Evolutionary conservation across 2,888 invertebrate genomes (phyloP).

Genomic region (Morpho deidamia): DNA sequence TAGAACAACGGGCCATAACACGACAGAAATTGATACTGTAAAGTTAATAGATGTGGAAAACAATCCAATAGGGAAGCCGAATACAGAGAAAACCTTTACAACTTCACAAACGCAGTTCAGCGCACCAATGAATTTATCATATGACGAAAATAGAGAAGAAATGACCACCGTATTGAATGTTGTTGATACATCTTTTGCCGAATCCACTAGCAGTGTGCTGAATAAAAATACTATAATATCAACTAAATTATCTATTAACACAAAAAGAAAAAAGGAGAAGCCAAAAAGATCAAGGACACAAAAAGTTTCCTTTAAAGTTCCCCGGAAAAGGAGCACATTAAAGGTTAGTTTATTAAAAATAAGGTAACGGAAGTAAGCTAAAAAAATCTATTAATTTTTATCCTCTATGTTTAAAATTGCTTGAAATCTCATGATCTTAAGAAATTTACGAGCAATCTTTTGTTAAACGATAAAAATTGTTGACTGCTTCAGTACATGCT

Average conservation of each 20-base stretch:
- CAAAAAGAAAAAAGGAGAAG: conserved; percentile 1
- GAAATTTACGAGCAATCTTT: too few species aligned
- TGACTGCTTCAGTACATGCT: too few species aligned
- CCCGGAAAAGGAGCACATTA: conserved; percentile 31
- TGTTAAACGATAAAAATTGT: too few species aligned
- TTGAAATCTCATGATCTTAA: too few species aligned
- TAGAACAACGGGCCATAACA: neutral
- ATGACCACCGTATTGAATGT: neutral
- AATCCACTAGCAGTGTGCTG: neutral
- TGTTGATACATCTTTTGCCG: neutral
- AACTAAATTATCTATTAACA: neutral
- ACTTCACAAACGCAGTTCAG: too few species aligned
- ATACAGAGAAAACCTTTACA: too few species aligned
- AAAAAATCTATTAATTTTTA: too few species aligned
- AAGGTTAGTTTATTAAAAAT: conserved; percentile 33
- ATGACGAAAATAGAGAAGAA: neutral
- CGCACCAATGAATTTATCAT: too few species aligned
- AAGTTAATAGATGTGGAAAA: neutral
- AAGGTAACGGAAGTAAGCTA: neutral
- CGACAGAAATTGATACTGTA: neutral
- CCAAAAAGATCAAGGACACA: conserved; percentile 8
- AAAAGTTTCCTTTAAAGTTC: conserved; percentile 11
- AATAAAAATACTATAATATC: neutral
- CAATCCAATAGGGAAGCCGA: neutral
- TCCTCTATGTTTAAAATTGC: too few species aligned